Evolutionary conservation across 2,113 vertebrate species (phyloP), one percentile per base, ranked within the genome.

Genomic region (Archocentrus centrarchus): DNA sequence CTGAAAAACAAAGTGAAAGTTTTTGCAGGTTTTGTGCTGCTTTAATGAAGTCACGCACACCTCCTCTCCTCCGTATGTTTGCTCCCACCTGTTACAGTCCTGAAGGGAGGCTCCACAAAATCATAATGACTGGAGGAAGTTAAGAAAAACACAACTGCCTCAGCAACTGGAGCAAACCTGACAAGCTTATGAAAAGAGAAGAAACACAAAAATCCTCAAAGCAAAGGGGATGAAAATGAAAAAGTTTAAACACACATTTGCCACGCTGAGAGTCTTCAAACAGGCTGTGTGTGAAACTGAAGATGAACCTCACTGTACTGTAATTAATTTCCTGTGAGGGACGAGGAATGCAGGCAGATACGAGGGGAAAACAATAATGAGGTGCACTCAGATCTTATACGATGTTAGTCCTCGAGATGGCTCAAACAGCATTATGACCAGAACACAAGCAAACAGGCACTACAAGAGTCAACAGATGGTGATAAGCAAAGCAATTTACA

Each of bases 401-500:
- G 20, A 44, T 14, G 6, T 30, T 2, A 20, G 14, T 30, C 18
- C 0, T 15, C 22, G 5, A 18, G 13, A 57, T 6, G 3, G 44
- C 58, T 30, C 27, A 3, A 35, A 39, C 37, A 59, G 53, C 61
- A 24, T 20, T 13, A 13, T 10, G 11, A 18, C 6, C 24, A n/a
- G 5, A 61, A 8, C 6, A 4, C 13, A 50, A 47, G 62, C 37
- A 15, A 15, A 66, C 62, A 47, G 13, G 32, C 30, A 14, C 11
- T 10, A n/a, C 11, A 4, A 35, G 57, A 6, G 75, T 73, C 58
- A 44, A 57, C 79, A 75, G 20, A 59, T 2, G 17, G 6, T 7
- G 44, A 87, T 87, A 83, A 80, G 77, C 66, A 59, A 59, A 77
- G 59, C 8, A n/a, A 86, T 80, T 84, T 47, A 18, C 15, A 8